Base-by-base conservation (phyloP, 2,888 invertebrate genomes). In the Noctua janthina region DNA sequence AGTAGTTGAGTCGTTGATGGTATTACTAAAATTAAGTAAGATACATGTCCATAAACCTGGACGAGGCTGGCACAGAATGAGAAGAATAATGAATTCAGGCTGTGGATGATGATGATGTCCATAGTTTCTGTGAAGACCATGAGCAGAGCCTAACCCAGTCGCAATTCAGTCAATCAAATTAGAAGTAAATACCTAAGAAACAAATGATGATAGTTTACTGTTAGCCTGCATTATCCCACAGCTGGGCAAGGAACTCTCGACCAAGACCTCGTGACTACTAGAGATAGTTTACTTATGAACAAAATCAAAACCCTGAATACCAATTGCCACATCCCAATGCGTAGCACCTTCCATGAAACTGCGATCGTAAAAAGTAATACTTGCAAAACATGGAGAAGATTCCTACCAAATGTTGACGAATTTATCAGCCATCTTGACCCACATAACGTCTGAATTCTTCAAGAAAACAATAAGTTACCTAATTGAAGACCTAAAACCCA, bases 401-500 rank as follows among this genome's bases (percentile, higher is more conserved):
- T 62, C 29, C 29, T 17, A 35, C 13, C 43, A 43, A n/a, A 15
- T n/a, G 13, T 10, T 68, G 29, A 23, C 7, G 15, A n/a, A 80
- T 29, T 17, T 35, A 59, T 67, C n/a, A 20, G 8, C n/a, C 51
- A 75, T 64, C 2, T 13, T 39, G 39, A 46, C 8, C n/a, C 3
- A 68, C n/a, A 43, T 59, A 71, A 82, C 35, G 11, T 68, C 74
- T 76, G 46, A 39, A 87, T 80, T 76, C 70, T 35, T 0, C 8
- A 68, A 64, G 35, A 67, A 81, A 83, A 78, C 70, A 76, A 71
- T 78, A 76, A 74, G 17, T 76, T 68, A 51, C 64, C n/a, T 90
- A 92, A 93, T 93, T 93, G 93, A 91, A 91, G 85, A 90, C 90
- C 85, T 82, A 87, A 92, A 91, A 90, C 89, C 82, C 89, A 91